Conservation (phyloP, 2,888 invertebrate species). For the Ecdyonurus torrentis region DNA sequence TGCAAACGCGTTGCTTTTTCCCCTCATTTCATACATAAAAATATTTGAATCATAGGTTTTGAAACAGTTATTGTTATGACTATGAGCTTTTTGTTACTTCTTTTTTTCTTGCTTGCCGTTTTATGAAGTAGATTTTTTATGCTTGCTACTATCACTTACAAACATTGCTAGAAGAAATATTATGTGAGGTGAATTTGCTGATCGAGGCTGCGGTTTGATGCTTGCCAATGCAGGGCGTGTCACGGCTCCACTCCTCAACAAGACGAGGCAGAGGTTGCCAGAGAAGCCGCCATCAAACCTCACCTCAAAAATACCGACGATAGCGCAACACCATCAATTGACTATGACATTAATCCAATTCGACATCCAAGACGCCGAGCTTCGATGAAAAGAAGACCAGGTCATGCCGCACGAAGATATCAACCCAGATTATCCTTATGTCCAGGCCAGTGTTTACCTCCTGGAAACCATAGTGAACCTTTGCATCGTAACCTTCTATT, state of each 20-base stretch:
- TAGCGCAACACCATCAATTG: neutral
- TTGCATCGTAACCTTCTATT: conserved; percentile 10
- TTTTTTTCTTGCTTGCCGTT: too few relatives aligned
- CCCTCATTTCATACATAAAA: too few relatives aligned
- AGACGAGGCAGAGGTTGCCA: neutral
- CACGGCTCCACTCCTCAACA: neutral
- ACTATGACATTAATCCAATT: neutral
- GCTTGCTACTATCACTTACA: too few relatives aligned
- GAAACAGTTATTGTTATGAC: too few relatives aligned
- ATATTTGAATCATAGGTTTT: too few relatives aligned
- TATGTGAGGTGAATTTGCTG: too few relatives aligned
- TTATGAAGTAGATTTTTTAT: too few relatives aligned
- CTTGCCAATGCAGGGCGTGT: neutral
- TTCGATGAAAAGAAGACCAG: conserved; percentile 7
- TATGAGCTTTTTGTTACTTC: too few relatives aligned
- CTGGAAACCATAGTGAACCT: conserved; percentile 5
- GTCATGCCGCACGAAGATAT: conserved; percentile 10
- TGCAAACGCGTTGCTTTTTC: too few relatives aligned
- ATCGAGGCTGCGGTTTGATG: neutral
- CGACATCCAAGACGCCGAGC: conserved; percentile 9
- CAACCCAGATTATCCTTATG: conserved; percentile 9
- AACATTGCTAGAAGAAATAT: too few relatives aligned
- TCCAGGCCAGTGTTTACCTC: conserved; percentile 6
- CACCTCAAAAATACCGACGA: neutral
- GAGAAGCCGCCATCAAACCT: neutral